These are phyloP conservation scores for Pagrus major DNA, from an alignment of 2,113 vertebrate species.

Conservation along the genomic window DNA sequence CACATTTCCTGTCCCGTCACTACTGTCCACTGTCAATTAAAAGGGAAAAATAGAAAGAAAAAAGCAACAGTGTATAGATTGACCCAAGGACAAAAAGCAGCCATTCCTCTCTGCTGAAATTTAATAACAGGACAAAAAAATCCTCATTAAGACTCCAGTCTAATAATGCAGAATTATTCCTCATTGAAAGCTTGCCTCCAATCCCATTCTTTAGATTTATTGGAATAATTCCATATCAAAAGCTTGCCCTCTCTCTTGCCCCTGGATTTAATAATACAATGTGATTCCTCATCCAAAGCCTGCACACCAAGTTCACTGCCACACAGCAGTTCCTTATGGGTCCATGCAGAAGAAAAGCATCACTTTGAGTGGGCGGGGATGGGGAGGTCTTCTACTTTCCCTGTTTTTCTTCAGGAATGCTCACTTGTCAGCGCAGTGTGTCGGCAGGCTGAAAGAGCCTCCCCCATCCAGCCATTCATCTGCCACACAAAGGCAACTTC, in stretches of 20 bases:
- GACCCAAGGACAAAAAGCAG: not conserved
- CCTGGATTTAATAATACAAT: constrained; percentile 41
- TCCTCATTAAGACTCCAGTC: not conserved
- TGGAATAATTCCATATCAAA: constrained; percentile 24
- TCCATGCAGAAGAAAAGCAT: constrained; percentile 32
- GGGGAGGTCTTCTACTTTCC: constrained; percentile 20
- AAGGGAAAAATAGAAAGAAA: not conserved
- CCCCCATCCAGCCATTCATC: constrained; percentile 67
- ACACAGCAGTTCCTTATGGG: constrained; percentile 29
- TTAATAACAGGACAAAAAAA: constrained; percentile 16
- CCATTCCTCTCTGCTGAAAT: constrained; percentile 1
- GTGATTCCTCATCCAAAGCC: constrained; percentile 44
- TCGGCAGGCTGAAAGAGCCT: constrained; percentile 47
- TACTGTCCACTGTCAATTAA: not conserved
- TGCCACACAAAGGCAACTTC: constrained; percentile 79
- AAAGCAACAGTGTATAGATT: not conserved
- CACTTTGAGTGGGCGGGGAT: constrained; percentile 12
- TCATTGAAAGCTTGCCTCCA: constrained; percentile 9
- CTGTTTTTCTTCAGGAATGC: constrained; percentile 63
- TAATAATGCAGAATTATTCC: constrained; percentile 37
- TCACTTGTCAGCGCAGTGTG: constrained; percentile 70
- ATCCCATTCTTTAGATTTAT: not conserved
- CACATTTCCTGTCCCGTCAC: not conserved
- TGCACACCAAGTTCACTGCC: constrained; percentile 19
- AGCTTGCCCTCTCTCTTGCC: constrained; percentile 18